Percentiles rank a stretch among this genome's conserved stretches.
phyloP scores from a whole-genome alignment of 2,113 vertebrate species.

The Octodon degus region DNA sequence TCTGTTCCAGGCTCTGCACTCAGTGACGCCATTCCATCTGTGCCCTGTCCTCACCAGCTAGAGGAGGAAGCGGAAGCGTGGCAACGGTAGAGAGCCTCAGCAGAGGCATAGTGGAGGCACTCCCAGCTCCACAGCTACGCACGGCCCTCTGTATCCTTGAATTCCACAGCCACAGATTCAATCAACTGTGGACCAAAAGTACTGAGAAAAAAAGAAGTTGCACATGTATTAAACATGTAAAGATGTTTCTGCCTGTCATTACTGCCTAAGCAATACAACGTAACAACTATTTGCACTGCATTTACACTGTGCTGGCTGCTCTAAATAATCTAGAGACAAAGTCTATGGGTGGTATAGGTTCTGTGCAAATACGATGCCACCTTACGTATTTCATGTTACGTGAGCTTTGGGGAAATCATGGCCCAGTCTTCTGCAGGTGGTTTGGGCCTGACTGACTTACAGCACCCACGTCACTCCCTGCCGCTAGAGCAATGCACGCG shows the following conservation, averaged over 20 bases:
- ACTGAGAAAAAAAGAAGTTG: no score
- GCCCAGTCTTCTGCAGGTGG: neutral
- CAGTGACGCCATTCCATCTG: accelerated
- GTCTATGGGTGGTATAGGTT: neutral
- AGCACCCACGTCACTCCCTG: neutral
- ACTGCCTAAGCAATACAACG: neutral
- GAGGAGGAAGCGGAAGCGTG: neutral
- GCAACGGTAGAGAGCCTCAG: neutral
- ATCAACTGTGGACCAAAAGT: no score
- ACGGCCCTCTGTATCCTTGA: neutral
- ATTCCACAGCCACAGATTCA: neutral
- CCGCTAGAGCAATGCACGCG: neutral
- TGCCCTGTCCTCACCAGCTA: accelerated
- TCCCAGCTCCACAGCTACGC: neutral
- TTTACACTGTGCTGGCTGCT: neutral
- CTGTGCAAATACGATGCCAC: neutral
- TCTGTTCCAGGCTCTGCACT: neutral
- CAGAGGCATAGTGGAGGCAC: neutral
- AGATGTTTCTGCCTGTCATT: neutral
- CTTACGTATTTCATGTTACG: neutral
- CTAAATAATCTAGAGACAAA: neutral
- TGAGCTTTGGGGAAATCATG: neutral
- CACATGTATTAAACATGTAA: neutral
- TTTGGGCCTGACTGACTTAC: neutral
- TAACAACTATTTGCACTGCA: neutral